A percentile compares a stretch with the other conserved stretches of the same genome.
Conservation (phyloP, 2,888 invertebrate species). For the Hirtodrosophila duncani region DNA sequence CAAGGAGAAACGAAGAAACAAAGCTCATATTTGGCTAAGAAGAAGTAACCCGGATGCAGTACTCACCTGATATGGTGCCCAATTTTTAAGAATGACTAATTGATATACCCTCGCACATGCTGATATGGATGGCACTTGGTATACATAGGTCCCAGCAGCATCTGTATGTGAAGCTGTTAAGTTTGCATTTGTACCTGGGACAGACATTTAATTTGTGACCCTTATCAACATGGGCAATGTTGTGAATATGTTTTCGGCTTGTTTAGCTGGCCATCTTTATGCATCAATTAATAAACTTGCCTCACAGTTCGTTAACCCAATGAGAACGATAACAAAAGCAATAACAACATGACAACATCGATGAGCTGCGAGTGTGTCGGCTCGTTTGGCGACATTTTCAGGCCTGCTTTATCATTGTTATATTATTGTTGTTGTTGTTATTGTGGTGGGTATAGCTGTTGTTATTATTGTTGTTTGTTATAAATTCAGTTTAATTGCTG, state of each 20-base stretch:
- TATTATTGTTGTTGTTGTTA: slow-evolving; percentile 9
- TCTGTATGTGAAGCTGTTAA: too few relatives aligned
- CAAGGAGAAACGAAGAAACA: too few relatives aligned
- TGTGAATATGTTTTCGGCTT: slow-evolving; percentile 51
- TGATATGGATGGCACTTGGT: slow-evolving; percentile 38
- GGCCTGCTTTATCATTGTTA: slow-evolving; percentile 6
- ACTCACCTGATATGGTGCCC: too few relatives aligned
- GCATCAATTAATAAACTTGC: slow-evolving; percentile 58
- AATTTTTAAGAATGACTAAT: too few relatives aligned
- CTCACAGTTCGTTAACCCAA: slow-evolving; percentile 59
- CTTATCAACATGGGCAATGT: slow-evolving; percentile 57
- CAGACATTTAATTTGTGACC: slow-evolving; percentile 53
- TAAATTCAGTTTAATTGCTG: slow-evolving; percentile 49
- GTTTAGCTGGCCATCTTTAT: slow-evolving; percentile 41
- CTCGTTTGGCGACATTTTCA: slow-evolving; percentile 30
- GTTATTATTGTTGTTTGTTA: slow-evolving; percentile 21
- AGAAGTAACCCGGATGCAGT: too few relatives aligned
- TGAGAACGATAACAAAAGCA: slow-evolving; percentile 5
- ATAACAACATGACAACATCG: slow-evolving; percentile 14
- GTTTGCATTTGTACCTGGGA: too few relatives aligned
- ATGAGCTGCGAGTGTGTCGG: not conserved
- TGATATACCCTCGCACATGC: too few relatives aligned
- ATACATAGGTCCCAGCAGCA: too few relatives aligned
- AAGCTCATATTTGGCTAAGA: too few relatives aligned
- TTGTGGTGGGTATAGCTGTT: slow-evolving; percentile 30